phyloP scores from a whole-genome alignment of 1,140 invertebrate genomes.

The Drosophila tsacasi region DNA sequence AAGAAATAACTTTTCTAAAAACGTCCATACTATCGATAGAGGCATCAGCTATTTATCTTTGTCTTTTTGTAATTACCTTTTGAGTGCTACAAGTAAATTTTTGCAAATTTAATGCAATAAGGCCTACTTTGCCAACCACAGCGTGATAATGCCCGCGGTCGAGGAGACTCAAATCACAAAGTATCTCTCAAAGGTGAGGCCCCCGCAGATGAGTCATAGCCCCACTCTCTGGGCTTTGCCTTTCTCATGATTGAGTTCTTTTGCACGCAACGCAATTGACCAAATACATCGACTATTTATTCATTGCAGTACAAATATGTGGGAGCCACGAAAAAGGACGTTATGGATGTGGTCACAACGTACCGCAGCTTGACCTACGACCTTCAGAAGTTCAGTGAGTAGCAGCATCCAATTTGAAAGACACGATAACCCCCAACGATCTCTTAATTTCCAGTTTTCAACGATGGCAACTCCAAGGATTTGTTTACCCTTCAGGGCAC shows the following conservation, averaged over 20 bases:
- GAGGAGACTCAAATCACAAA: slow-evolving; percentile 77
- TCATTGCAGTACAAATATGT: slow-evolving; percentile 79
- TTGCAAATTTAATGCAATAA: not conserved
- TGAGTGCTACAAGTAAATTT: slow-evolving; percentile 2
- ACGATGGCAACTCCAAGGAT: slow-evolving; percentile 94
- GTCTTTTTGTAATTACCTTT: not conserved
- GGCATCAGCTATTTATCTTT: not conserved
- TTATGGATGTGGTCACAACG: slow-evolving; percentile 72
- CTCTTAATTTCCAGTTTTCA: slow-evolving; percentile 90
- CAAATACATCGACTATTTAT: not conserved
- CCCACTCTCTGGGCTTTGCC: slow-evolving; percentile 20
- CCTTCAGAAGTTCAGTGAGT: slow-evolving; percentile 75
- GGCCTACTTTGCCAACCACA: not conserved
- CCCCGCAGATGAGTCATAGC: slow-evolving; percentile 59
- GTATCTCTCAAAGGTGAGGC: slow-evolving; percentile 71
- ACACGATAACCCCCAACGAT: not conserved
- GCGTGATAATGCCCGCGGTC: slow-evolving; percentile 61
- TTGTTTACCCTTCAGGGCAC: slow-evolving; percentile 95
- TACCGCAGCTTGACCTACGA: slow-evolving; percentile 75
- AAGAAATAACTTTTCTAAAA: not conserved
- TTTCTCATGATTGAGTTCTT: slow-evolving; percentile 11
- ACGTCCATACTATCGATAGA: not conserved
- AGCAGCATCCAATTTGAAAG: not conserved
- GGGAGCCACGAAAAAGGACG: slow-evolving; percentile 78
- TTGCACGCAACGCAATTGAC: slow-evolving; percentile 52